Evolutionary conservation across 2,797 vertebrate species (phyloP).

Genomic region (Todus mexicanus): DNA sequence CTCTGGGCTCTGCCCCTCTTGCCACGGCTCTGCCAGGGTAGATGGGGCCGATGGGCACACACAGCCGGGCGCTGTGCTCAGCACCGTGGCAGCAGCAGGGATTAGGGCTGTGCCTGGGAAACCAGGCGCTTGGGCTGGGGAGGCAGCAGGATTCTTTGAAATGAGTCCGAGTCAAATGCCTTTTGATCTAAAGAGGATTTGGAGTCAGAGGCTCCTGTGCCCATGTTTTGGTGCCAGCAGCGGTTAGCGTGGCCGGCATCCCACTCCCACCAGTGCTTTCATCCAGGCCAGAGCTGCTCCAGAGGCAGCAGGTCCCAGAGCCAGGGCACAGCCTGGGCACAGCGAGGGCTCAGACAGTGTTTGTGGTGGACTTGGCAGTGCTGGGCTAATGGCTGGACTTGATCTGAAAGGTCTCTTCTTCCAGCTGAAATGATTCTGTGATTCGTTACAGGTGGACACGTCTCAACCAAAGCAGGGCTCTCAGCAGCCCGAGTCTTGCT

Average conservation of each 20-base stretch:
- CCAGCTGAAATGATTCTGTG: neutral
- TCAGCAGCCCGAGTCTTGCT: rapidly evolving
- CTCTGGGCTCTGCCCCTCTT: neutral
- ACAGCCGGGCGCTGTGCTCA: rapidly evolving
- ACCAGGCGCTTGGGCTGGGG: neutral
- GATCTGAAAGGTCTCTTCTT: neutral
- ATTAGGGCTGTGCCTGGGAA: neutral
- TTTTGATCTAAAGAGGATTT: neutral
- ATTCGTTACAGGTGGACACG: neutral
- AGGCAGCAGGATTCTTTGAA: neutral
- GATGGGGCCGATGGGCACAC: rapidly evolving
- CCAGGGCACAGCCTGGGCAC: neutral
- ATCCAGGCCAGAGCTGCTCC: neutral
- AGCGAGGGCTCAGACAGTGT: rapidly evolving
- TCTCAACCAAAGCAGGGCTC: neutral
- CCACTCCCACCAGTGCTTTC: neutral
- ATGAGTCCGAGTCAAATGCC: neutral
- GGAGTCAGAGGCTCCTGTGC: neutral
- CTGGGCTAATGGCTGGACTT: too few relatives aligned
- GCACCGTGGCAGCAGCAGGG: rapidly evolving
- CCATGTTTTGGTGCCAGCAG: rapidly evolving
- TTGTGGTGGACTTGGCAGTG: neutral
- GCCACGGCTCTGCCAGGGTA: neutral
- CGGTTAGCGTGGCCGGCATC: neutral
- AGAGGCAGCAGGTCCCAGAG: neutral